Percentiles rank a stretch among this genome's conserved stretches.
Evolutionary conservation across 2,113 vertebrate genomes (phyloP).

Genomic region (Pithys albifrons): DNA sequence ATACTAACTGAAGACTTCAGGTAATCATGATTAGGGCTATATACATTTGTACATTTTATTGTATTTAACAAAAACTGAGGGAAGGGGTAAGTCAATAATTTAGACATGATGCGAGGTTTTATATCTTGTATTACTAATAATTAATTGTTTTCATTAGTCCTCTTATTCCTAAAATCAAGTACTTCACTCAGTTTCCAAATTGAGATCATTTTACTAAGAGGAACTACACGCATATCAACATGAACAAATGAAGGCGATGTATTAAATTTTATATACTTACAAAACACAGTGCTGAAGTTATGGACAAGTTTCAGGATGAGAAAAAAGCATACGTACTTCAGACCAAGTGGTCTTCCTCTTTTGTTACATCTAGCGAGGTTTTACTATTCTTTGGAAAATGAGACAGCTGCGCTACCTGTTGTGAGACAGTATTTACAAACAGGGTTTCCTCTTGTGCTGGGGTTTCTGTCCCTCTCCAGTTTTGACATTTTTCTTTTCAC

Average conservation of each 20-base stretch:
- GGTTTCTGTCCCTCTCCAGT: background rate
- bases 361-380: background rate
- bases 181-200: background rate
- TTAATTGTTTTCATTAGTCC: background rate
- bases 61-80: background rate
- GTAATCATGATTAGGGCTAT: background rate
- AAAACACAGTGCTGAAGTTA: background rate
- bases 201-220: background rate
- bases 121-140: background rate
- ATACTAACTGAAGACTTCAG: background rate
- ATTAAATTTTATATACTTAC: background rate
- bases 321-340: background rate
- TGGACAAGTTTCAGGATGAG: background rate
- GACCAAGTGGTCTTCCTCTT: background rate
- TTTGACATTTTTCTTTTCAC: background rate
- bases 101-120: background rate
- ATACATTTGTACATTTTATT: background rate
- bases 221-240: background rate
- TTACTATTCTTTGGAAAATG: background rate
- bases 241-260: background rate
- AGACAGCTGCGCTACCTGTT: background rate
- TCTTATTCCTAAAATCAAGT: background rate
- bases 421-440: background rate
- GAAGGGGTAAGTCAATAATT: background rate
- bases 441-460: background rate